Evolutionary conservation across 2,113 vertebrate species (phyloP).

Genomic region (Otolemur garnettii): DNA sequence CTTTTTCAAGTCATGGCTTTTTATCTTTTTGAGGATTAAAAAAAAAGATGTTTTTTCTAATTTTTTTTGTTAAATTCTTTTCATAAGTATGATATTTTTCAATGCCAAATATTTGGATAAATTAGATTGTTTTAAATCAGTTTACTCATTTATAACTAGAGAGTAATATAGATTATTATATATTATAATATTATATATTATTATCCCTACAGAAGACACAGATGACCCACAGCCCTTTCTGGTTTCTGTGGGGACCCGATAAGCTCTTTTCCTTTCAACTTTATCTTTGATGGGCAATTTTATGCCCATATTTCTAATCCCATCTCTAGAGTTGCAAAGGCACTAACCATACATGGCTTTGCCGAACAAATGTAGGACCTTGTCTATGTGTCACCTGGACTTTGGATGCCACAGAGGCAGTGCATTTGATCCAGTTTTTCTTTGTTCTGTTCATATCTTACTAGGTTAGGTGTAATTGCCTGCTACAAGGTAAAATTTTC

Average conservation of each 20-base stretch:
- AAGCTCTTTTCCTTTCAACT: background rate
- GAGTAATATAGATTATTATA: background rate
- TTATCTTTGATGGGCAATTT: background rate
- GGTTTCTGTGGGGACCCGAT: background rate
- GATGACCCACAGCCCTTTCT: background rate
- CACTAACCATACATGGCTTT: background rate
- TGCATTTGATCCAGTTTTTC: background rate
- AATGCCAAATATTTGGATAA: background rate
- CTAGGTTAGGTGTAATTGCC: background rate
- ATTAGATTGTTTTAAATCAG: background rate
- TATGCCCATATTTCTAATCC: background rate
- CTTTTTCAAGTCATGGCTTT: background rate
- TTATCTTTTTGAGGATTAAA: background rate
- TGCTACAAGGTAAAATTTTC: background rate
- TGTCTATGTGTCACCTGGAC: background rate
- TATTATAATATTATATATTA: too few relatives aligned
- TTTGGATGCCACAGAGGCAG: background rate
- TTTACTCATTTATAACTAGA: background rate
- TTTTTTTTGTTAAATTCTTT: background rate
- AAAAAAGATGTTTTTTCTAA: background rate
- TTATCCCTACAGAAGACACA: background rate
- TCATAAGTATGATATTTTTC: background rate
- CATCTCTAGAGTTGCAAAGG: background rate
- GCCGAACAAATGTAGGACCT: background rate
- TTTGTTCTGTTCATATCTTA: background rate